Evolutionary conservation across 92 coral and sea anemone genomes (phyloP), one percentile per base, ranked within the genome.

Genomic region (Metridium senile): DNA sequence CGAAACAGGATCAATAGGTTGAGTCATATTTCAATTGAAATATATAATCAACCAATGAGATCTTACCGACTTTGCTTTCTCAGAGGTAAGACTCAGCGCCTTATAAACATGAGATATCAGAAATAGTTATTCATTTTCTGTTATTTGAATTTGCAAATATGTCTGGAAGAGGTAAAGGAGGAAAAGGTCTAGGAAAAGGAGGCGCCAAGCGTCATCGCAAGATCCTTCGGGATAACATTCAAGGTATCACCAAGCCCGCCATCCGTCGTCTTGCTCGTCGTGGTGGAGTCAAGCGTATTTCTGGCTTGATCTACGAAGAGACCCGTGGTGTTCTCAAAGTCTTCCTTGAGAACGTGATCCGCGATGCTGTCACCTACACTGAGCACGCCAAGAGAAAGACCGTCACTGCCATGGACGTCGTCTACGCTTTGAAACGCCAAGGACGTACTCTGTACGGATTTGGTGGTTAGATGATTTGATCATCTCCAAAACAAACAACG

Each of bases 241-340:
- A 90, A 59, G 96, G 96, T 26, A 90, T 87, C 62, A 90, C 96
- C 32, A 90, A 90, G 81, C 93, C 93, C 66, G 92, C 95, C 71
- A 87, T 90, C 75, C 89, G 92, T 52, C 95, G 95, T 81, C 89
- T 90, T 62, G 95, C 92, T 83, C 95, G 92, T 61, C 95, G 95
- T 75, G 92, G 95, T 66, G 95, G 95, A 63, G 95, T 90, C 57
- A 90, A 87, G 74, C 86, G 94, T 51, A 90, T 87, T 89, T 90
- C 94, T 34, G 94, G 94, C 62, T 63, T 90, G 62, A 90, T 90
- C 80, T 90, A 90, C 76, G 95, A 89, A 62, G 94, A 90, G 73
- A 90, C 94, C 34, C 89, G 94, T 29, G 95, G 95, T 33, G 95
- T 87, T 18, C 89, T 91, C 74, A 91, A 91, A 53, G 91, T 87